Evolutionary conservation across 2,888 invertebrate species (phyloP), one percentile per base, ranked within the genome.

Genomic region (Pristionchus entomophagus): DNA sequence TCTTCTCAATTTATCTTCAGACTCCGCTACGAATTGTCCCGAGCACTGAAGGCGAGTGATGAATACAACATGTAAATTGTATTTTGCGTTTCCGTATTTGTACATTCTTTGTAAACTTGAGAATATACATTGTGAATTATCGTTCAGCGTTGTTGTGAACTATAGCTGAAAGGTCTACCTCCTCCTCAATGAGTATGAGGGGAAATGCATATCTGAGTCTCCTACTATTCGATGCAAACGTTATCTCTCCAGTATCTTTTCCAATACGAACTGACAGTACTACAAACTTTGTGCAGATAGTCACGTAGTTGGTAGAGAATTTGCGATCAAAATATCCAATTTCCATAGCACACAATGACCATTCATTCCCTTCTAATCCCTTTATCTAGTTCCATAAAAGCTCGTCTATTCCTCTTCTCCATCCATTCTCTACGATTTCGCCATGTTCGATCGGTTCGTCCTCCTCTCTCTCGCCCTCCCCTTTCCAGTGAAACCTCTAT

Each of bases 11-110:
- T 26, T 45, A 14, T 56, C 8, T 73, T 10, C 73, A 73, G 78
- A 80, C 41, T 82, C 17, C 82, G 82, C 19, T 82, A 59, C 59
- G 41, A 82, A 38, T 19, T 82, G 41, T 56, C 82, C 14, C 35
- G 82, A 14, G 82, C 82, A 59, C 38, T 82, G 22, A 82, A 56
- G 49, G 82, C 82, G 29, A 45, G 38, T n/a, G 82, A 82, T n/a
- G 82, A 80, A 80, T 80, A 80, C 51, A 80, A 80, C n/a, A 80
- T 80, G 78, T 80, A 49, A 51, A 29, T 51, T 78, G 35, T 41
- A 26, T 14, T 6, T 38, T 69, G 35, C 38, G 4, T n/a, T n/a
- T n/a, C n/a, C n/a, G n/a, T 80, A 80, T 51, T 53, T 80, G 78
- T 51, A 51, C 49, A 51, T 73, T 45, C 45, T 45, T 45, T 14